These are phyloP conservation scores for Chromoteleia sp. DNA, from an alignment of 2,888 invertebrate genomes.

Conservation along the genomic window DNA sequence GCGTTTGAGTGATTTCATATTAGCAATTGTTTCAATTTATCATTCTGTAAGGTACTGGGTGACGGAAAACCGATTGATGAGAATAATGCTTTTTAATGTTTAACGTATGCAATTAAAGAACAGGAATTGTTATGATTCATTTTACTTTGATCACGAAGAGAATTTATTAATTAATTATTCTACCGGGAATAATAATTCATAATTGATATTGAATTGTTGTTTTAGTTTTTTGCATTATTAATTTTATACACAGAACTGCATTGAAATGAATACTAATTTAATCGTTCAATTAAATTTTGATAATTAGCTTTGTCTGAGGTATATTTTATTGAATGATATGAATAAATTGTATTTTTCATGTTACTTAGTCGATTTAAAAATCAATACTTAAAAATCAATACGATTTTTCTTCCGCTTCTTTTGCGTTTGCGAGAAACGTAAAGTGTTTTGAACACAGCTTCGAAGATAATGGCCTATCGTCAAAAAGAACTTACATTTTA, in stretches of 20 bases:
- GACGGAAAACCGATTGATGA: constrained; percentile 7
- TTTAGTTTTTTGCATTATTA: neutral
- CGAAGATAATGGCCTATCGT: constrained; percentile 18
- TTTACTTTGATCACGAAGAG: neutral
- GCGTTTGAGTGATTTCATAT: neutral
- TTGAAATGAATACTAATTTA: neutral
- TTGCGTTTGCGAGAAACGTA: neutral
- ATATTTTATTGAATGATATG: neutral
- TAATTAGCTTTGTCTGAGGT: neutral
- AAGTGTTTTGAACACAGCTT: constrained; percentile 4
- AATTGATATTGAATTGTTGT: neutral
- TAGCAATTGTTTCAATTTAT: constrained; percentile 5
- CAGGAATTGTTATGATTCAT: too few relatives aligned
- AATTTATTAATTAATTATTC: neutral
- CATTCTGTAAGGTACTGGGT: neutral
- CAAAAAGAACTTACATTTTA: constrained; percentile 19
- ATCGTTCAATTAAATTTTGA: neutral
- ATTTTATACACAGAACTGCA: neutral
- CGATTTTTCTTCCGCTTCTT: neutral
- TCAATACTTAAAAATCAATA: neutral
- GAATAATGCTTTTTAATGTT: too few relatives aligned
- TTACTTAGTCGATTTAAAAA: too few relatives aligned
- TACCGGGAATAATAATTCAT: too few relatives aligned
- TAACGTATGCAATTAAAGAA: too few relatives aligned
- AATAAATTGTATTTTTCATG: neutral